These are phyloP conservation scores for Drosophila pseudotalamancana DNA, from an alignment of 2,888 invertebrate genomes.

Conservation along the genomic window DNA sequence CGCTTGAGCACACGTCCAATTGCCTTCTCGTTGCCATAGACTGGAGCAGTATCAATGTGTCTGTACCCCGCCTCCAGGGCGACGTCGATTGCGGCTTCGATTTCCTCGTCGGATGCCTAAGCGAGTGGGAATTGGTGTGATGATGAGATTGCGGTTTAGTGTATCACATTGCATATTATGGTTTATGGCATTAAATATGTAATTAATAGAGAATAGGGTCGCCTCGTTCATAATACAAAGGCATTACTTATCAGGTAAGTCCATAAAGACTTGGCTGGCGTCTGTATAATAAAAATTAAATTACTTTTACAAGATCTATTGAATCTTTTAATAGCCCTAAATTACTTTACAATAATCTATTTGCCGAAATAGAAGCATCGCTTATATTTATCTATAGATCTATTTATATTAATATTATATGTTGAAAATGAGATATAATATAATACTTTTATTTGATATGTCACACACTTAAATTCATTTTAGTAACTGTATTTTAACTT, in stretches of 20 bases:
- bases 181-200: neutral
- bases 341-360: no score
- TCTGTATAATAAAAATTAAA: no score
- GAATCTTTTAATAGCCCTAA: no score
- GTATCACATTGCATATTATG: neutral
- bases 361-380: no score
- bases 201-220: neutral
- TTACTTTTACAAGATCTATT: no score
- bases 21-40: constrained; percentile 90
- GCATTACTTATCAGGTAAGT: no score
- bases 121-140: neutral
- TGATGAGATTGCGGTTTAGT: constrained; percentile 39
- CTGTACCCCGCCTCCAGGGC: constrained; percentile 92
- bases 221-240: no score
- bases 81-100: constrained; percentile 88
- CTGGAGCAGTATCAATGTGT: constrained; percentile 92
- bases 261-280: no score
- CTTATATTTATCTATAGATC: no score
- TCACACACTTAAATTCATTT: no score
- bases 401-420: neutral
- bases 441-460: no score
- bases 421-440: neutral
- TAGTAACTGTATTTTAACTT: neutral
- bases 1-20: constrained; percentile 90
- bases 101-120: constrained; percentile 88